phyloP scores from a whole-genome alignment of 64 coral and sea anemone genomes.

The Actinia tenebrosa region DNA sequence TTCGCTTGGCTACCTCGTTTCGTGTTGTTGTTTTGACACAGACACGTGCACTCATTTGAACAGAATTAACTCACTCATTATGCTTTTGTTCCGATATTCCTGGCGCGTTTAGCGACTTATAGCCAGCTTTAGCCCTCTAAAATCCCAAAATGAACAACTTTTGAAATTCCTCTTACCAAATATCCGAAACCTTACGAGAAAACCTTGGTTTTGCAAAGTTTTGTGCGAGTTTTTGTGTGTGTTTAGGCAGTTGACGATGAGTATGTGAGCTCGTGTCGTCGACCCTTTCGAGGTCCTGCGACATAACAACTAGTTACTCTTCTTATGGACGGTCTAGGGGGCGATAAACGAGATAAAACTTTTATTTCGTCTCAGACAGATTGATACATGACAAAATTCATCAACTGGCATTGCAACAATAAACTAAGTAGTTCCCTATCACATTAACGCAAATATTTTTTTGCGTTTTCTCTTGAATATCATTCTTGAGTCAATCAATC shows the following conservation, averaged over 20 bases:
- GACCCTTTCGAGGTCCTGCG: constrained; percentile 16
- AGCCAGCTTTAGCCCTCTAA: not conserved
- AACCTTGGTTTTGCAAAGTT: not conserved
- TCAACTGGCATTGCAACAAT: not conserved
- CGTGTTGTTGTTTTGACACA: constrained; percentile 64
- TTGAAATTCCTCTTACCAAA: not conserved
- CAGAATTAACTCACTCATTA: constrained; percentile 83
- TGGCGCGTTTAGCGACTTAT: constrained; percentile 26
- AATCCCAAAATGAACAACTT: constrained; percentile 2
- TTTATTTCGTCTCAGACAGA: not conserved
- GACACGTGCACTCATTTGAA: constrained; percentile 96
- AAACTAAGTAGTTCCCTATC: not conserved
- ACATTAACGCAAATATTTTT: not conserved
- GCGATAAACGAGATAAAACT: constrained; percentile 4
- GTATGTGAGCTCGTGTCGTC: constrained; percentile 16
- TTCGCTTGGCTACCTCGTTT: constrained; percentile 8
- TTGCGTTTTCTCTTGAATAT: not conserved
- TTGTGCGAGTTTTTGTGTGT: not conserved
- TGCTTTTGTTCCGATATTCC: constrained; percentile 69
- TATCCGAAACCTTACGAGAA: not conserved
- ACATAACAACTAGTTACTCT: constrained; percentile 25
- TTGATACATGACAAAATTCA: not conserved
- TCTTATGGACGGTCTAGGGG: not conserved
- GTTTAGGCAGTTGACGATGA: not conserved
- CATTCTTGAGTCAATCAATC: not conserved